Evolutionary conservation across 2,888 invertebrate species (phyloP).

Genomic region (Antheraea yamamai): DNA sequence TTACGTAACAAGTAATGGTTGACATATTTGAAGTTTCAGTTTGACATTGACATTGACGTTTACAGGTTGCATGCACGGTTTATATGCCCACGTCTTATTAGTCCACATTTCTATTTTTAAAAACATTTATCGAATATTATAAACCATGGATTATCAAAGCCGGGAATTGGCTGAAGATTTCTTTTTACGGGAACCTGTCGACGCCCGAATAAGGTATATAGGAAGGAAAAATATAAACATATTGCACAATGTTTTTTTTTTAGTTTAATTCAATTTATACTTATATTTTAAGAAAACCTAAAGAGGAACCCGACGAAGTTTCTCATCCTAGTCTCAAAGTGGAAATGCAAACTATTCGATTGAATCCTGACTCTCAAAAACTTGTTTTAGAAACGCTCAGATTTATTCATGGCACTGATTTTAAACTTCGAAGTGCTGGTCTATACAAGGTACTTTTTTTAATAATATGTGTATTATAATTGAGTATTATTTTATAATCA

Average conservation of each 20-base stretch:
- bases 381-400: conserved; percentile 88
- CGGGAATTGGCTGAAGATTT: conserved; percentile 84
- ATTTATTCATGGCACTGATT: conserved; percentile 88
- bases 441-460: conserved; percentile 76
- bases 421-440: conserved; percentile 79
- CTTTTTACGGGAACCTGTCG: conserved; percentile 83
- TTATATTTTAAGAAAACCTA: conserved; percentile 56
- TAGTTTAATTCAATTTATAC: conserved; percentile 19
- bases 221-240: conserved; percentile 21
- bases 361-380: conserved; percentile 87
- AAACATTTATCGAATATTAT: conserved; percentile 26
- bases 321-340: conserved; percentile 84
- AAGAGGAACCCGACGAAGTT: conserved; percentile 72
- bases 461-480: too few species aligned
- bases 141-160: conserved; percentile 81
- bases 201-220: conserved; percentile 82
- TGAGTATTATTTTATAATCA: background rate
- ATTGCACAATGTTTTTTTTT: conserved; percentile 35
- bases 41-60: conserved; percentile 1
- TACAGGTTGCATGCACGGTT: background rate
- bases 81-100: background rate
- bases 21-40: background rate
- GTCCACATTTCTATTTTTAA: conserved; percentile 27
- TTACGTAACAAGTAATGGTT: background rate
- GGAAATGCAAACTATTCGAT: conserved; percentile 87